Evolutionary conservation across 2,113 vertebrate species (phyloP).

Genomic region (Centropus unirufus): DNA sequence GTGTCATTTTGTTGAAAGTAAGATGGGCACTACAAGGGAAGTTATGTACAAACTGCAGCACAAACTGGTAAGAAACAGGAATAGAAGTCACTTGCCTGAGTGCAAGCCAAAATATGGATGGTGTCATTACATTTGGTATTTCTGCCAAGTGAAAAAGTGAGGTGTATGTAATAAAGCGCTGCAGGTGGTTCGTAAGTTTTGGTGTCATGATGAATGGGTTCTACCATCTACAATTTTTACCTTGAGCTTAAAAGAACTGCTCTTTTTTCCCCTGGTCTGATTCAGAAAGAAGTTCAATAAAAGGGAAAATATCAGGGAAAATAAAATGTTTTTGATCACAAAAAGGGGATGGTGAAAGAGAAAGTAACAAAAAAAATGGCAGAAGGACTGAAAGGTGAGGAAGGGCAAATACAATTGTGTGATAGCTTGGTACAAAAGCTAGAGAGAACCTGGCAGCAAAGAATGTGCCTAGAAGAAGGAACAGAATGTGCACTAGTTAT

Average conservation of each 20-base stretch:
- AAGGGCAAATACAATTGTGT: neutral
- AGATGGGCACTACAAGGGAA: neutral
- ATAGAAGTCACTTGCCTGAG: slow-evolving; percentile 11
- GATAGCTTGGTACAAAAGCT: slow-evolving; percentile 17
- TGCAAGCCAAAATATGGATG: neutral
- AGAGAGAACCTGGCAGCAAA: neutral
- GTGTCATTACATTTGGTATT: neutral
- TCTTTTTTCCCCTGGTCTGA: neutral
- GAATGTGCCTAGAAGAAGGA: neutral
- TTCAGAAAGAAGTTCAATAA: neutral
- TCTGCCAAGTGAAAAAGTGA: neutral
- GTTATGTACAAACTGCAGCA: neutral
- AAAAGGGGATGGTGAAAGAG: neutral
- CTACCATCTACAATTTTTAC: neutral
- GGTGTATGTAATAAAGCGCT: neutral
- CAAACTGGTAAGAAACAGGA: neutral
- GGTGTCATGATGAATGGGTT: neutral
- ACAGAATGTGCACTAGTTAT: neutral
- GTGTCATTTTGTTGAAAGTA: neutral
- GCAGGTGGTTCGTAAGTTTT: slow-evolving; percentile 1
- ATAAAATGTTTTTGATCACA: neutral
- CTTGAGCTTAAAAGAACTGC: neutral
- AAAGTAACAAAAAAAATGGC: neutral
- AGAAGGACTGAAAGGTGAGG: neutral
- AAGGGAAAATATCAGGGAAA: neutral